Conservation (phyloP, 2,888 invertebrate genomes). For the Agrotis segetum region DNA sequence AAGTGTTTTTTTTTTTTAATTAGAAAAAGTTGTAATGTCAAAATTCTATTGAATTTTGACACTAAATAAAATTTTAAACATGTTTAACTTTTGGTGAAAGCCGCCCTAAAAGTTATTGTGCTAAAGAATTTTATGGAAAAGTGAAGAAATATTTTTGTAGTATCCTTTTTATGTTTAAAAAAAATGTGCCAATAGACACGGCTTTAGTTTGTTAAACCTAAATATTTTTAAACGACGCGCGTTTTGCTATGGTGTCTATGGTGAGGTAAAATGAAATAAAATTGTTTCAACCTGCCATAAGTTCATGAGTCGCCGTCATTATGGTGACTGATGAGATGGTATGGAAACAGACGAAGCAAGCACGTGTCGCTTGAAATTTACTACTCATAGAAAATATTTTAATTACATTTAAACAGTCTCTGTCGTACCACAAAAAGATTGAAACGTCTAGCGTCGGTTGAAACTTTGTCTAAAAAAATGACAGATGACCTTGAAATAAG, state of each 20-base stretch:
- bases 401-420: no score
- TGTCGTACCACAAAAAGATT: no score
- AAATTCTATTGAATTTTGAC: no score
- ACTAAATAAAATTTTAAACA: no score
- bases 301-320: background rate
- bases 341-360: background rate
- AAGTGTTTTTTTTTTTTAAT: conserved; percentile 15
- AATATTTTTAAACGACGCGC: background rate
- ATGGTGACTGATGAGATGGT: background rate
- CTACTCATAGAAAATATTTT: no score
- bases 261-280: background rate
- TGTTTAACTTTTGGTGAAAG: no score
- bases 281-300: background rate
- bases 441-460: no score
- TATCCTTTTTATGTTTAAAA: background rate
- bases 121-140: background rate
- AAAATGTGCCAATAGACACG: no score
- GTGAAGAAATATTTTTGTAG: background rate
- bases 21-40: background rate
- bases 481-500: no score
- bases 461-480: no score
- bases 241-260: background rate
- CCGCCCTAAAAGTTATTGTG: background rate
- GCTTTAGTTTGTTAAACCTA: no score
- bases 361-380: background rate